Percentiles rank a stretch among this genome's conserved stretches.
Conservation (phyloP, 2,888 invertebrate species). For the Chirona hameri region DNA sequence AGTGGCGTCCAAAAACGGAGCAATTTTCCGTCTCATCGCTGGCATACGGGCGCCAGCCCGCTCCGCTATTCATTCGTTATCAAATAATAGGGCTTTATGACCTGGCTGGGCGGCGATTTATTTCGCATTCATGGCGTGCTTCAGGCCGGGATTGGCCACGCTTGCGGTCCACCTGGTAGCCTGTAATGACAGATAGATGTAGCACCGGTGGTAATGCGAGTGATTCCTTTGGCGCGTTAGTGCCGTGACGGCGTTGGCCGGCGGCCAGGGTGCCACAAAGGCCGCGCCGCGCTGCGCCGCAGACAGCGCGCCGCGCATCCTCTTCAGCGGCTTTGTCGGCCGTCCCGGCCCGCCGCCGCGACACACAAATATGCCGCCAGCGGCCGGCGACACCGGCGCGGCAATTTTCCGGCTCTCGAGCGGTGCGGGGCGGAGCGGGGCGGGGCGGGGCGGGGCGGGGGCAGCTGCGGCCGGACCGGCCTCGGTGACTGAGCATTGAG, state of each 20-base stretch:
- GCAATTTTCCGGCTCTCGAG: background rate
- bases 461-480: background rate
- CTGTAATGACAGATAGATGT: slow-evolving; percentile 27
- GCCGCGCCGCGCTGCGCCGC: background rate
- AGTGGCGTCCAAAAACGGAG: slow-evolving; percentile 6
- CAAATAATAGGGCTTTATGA: slow-evolving; percentile 25
- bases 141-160: background rate
- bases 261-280: background rate
- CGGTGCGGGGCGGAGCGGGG: background rate
- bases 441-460: background rate
- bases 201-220: background rate
- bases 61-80: background rate
- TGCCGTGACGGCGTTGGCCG: slow-evolving; percentile 5
- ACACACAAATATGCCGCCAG: background rate
- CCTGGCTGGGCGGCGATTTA: slow-evolving; percentile 9
- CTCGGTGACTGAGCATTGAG: too few species aligned
- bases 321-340: background rate
- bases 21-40: slow-evolving; percentile 27
- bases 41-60: background rate
- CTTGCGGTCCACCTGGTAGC: slow-evolving; percentile 25
- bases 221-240: slow-evolving; percentile 10
- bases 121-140: background rate
- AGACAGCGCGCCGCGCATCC: background rate
- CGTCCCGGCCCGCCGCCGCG: background rate
- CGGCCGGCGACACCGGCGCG: background rate